Conservation (phyloP, 2,797 vertebrate species). For the Eutrigla gurnardus region DNA sequence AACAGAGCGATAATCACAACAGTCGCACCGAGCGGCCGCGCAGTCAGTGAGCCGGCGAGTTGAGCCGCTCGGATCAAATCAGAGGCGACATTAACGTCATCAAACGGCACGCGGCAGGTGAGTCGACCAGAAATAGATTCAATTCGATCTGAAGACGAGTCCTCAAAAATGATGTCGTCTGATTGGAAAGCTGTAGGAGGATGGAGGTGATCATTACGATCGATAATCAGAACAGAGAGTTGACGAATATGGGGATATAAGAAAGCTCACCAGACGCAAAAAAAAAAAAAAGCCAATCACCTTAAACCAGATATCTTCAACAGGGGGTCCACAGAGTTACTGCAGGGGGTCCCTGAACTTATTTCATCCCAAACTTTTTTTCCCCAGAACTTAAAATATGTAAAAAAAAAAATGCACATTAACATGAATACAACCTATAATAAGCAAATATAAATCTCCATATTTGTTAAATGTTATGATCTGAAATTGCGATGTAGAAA, state of each 20-base stretch:
- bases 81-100: slow-evolving; percentile 18
- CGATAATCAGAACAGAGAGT: not conserved
- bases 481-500: too few relatives aligned
- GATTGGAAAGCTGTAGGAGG: slow-evolving; percentile 20
- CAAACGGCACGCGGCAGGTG: slow-evolving; percentile 35
- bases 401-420: too few relatives aligned
- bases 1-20: slow-evolving; percentile 52
- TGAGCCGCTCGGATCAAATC: slow-evolving; percentile 24
- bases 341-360: too few relatives aligned
- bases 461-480: too few relatives aligned
- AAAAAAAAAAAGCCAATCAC: not conserved
- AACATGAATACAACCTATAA: too few relatives aligned
- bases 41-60: slow-evolving; percentile 31
- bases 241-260: slow-evolving; percentile 6
- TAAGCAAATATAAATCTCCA: too few relatives aligned
- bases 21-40: slow-evolving; percentile 1
- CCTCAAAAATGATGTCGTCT: slow-evolving; percentile 22
- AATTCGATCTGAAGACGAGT: slow-evolving; percentile 16
- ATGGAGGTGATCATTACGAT: not conserved
- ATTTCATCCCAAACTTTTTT: too few relatives aligned
- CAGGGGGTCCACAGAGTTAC: too few relatives aligned
- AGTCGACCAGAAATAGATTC: slow-evolving; percentile 44
- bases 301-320: too few relatives aligned
- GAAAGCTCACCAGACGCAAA: not conserved
- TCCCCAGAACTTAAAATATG: too few relatives aligned